Evolutionary conservation across 2,797 vertebrate genomes (phyloP).

Genomic region (Phalanger gymnotis): DNA sequence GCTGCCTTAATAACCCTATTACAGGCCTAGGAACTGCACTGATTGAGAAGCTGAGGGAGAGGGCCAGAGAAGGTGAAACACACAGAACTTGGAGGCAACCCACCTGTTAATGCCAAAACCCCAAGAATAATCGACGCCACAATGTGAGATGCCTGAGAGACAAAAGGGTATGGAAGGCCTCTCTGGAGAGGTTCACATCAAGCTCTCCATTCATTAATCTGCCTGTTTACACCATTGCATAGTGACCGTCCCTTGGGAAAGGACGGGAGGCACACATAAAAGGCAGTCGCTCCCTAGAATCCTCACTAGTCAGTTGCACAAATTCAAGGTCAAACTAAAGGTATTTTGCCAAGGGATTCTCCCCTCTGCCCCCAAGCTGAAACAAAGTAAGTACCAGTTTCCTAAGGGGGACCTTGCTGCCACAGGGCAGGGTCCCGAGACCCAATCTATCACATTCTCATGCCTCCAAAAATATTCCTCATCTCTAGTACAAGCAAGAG

Average conservation of each 20-base stretch:
- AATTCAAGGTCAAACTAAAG: background rate
- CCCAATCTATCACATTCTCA: background rate
- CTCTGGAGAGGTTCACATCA: constrained; percentile 49
- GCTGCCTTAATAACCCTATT: background rate
- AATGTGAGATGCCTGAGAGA: constrained; percentile 25
- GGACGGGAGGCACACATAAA: constrained; percentile 36
- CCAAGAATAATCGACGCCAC: background rate
- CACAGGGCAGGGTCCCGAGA: background rate
- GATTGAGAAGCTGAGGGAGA: background rate
- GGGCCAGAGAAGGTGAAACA: background rate
- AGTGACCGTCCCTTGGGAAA: rapidly evolving
- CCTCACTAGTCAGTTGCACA: background rate
- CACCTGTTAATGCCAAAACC: background rate
- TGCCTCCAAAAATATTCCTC: background rate
- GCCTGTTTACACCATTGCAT: background rate
- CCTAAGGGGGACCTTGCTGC: constrained; percentile 5
- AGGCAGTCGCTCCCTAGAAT: background rate
- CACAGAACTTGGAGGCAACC: background rate
- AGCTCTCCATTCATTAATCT: background rate
- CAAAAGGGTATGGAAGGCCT: background rate
- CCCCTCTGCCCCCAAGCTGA: constrained; percentile 1
- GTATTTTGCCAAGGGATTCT: constrained; percentile 28
- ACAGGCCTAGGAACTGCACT: rapidly evolving
- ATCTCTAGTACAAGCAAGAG: constrained; percentile 23
- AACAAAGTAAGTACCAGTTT: constrained; percentile 17